Conservation (phyloP, 2,113 vertebrate species). For the Alexandromys fortis region DNA sequence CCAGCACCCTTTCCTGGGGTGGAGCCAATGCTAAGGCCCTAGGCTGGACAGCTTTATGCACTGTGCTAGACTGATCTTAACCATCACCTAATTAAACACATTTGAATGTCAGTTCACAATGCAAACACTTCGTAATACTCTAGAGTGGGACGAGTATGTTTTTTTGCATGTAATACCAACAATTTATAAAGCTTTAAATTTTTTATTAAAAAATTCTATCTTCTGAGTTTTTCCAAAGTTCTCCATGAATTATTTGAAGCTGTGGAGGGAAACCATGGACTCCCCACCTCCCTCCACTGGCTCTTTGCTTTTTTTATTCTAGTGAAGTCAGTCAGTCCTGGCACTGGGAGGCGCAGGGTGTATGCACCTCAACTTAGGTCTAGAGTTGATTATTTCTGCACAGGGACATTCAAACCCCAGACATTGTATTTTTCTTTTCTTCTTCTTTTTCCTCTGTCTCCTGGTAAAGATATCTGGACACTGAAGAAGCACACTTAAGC, state of each 20-base stretch:
- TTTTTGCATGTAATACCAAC: conserved; percentile 31
- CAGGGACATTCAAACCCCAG: conserved; percentile 77
- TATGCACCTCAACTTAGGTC: conserved; percentile 49
- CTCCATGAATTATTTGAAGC: conserved; percentile 66
- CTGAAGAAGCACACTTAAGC: neutral
- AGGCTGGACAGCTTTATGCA: conserved; percentile 15
- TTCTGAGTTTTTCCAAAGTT: conserved; percentile 36
- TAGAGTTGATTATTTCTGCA: conserved; percentile 77
- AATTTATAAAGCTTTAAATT: conserved; percentile 27
- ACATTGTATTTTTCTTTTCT: conserved; percentile 24
- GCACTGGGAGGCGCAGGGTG: neutral
- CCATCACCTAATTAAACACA: conserved; percentile 66
- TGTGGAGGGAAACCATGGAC: conserved; percentile 37
- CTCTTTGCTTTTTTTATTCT: neutral
- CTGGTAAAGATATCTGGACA: conserved; percentile 63
- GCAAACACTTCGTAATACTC: conserved; percentile 18
- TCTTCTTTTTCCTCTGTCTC: conserved; percentile 74
- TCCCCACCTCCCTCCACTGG: neutral
- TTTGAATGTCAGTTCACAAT: neutral
- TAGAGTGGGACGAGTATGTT: neutral
- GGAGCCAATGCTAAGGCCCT: neutral
- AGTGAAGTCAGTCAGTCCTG: conserved; percentile 17
- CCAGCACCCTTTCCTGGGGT: neutral
- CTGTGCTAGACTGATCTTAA: neutral
- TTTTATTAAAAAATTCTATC: neutral